Evolutionary conservation across 1,140 invertebrate genomes (phyloP).

Genomic region (Diorhabda elongata): DNA sequence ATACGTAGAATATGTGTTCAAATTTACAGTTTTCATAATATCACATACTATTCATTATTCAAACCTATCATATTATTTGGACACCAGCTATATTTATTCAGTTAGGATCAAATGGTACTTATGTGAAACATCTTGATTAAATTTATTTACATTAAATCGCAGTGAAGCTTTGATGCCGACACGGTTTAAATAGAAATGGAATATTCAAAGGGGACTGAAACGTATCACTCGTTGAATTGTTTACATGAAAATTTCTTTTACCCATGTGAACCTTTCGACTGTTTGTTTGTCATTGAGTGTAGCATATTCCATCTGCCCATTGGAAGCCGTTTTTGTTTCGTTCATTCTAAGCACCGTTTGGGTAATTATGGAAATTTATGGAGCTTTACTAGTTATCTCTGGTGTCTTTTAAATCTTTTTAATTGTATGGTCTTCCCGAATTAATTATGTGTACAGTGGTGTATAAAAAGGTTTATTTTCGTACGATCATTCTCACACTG

Average conservation of each 20-base stretch:
- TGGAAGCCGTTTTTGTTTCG: neutral
- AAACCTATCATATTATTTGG: too few species aligned
- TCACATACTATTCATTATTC: too few species aligned
- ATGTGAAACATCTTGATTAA: neutral
- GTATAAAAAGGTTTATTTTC: neutral
- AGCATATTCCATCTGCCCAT: slow-evolving; percentile 8
- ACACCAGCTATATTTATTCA: too few species aligned
- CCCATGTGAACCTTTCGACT: slow-evolving; percentile 5
- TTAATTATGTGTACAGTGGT: neutral
- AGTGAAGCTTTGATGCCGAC: neutral
- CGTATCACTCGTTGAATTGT: slow-evolving; percentile 9
- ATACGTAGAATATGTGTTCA: too few species aligned
- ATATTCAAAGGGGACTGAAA: neutral
- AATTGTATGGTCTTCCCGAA: neutral
- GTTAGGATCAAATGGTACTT: neutral
- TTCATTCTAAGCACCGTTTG: neutral
- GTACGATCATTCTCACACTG: neutral
- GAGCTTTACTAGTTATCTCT: neutral
- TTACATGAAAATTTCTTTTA: slow-evolving; percentile 6
- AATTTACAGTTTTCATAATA: too few species aligned
- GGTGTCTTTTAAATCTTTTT: neutral
- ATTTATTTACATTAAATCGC: neutral
- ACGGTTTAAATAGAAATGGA: neutral
- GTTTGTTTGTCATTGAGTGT: slow-evolving; percentile 1
- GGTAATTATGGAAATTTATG: slow-evolving; percentile 3